Evolutionary conservation across 1,140 invertebrate genomes (phyloP).

Genomic region (Anastrepha obliqua): DNA sequence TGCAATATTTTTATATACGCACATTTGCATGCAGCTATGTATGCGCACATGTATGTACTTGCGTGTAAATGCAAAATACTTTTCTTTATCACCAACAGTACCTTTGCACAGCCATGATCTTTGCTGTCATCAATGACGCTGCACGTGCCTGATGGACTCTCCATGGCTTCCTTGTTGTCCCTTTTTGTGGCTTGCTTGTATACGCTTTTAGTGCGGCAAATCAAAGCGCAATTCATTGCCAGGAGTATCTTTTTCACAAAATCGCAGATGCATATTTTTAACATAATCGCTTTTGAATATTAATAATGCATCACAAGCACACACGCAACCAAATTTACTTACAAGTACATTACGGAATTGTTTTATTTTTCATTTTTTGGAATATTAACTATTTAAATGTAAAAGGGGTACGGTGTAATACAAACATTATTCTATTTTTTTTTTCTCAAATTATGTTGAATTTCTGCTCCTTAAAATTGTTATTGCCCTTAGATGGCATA

Average conservation of each 20-base stretch:
- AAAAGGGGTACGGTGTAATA: too few relatives aligned
- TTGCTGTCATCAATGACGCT: not conserved
- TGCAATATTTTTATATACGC: not conserved
- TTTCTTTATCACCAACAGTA: not conserved
- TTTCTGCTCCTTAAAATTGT: too few relatives aligned
- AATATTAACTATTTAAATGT: too few relatives aligned
- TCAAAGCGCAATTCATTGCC: not conserved
- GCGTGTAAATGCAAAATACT: not conserved
- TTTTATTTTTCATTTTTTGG: too few relatives aligned
- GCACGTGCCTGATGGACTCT: slow-evolving; percentile 14
- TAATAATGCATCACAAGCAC: not conserved
- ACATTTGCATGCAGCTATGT: not conserved
- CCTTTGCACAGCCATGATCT: not conserved
- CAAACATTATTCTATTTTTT: too few relatives aligned
- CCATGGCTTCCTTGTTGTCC: not conserved
- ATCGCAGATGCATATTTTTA: not conserved
- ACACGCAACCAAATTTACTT: not conserved
- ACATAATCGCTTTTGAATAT: slow-evolving; percentile 48
- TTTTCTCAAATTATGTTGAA: too few relatives aligned
- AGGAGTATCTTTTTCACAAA: not conserved
- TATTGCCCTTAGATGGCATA: too few relatives aligned
- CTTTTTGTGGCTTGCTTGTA: not conserved
- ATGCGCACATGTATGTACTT: not conserved
- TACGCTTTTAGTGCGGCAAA: not conserved
- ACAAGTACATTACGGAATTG: too few relatives aligned